Conservation (phyloP, 2,113 vertebrate species). For the Rhizomys pruinosus region DNA sequence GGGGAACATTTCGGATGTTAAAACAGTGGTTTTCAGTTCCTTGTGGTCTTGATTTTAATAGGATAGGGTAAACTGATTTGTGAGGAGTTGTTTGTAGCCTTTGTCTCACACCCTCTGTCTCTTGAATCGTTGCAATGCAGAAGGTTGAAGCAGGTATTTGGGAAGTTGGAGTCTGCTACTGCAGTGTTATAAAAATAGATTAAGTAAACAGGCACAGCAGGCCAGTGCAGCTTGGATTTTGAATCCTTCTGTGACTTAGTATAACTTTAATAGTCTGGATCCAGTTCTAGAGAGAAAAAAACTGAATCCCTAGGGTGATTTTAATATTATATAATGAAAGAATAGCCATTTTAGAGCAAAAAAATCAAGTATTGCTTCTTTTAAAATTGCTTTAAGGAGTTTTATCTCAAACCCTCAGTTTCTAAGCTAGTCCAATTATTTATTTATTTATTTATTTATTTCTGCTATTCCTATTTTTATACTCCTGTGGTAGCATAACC, state of each 20-base stretch:
- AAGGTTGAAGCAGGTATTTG: conserved; percentile 66
- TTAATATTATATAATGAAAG: conserved; percentile 32
- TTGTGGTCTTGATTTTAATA: neutral
- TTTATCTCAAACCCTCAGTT: neutral
- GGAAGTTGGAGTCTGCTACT: conserved; percentile 70
- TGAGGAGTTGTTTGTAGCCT: conserved; percentile 45
- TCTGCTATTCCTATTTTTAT: conserved; percentile 68
- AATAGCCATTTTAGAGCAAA: neutral
- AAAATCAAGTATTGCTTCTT: conserved; percentile 36
- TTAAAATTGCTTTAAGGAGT: conserved; percentile 31
- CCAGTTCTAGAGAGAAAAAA: conserved; percentile 51
- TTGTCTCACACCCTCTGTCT: conserved; percentile 42
- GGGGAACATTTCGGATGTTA: neutral
- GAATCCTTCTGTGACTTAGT: conserved; percentile 72
- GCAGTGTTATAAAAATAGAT: conserved; percentile 83
- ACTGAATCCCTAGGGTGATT: conserved; percentile 8
- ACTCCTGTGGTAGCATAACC: conserved; percentile 49
- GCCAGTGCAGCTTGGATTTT: conserved; percentile 68
- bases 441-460: conserved; percentile 5
- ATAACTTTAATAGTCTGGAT: conserved; percentile 60
- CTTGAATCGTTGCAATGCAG: conserved; percentile 43
- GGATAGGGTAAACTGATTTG: conserved; percentile 1
- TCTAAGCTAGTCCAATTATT: conserved; percentile 27
- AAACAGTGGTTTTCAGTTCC: neutral
- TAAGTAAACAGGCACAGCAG: conserved; percentile 82